Percentiles rank a stretch among this genome's conserved stretches.
Conservation (phyloP, 64 coral and sea anemone genomes). For the Cladopsammia gracilis region DNA sequence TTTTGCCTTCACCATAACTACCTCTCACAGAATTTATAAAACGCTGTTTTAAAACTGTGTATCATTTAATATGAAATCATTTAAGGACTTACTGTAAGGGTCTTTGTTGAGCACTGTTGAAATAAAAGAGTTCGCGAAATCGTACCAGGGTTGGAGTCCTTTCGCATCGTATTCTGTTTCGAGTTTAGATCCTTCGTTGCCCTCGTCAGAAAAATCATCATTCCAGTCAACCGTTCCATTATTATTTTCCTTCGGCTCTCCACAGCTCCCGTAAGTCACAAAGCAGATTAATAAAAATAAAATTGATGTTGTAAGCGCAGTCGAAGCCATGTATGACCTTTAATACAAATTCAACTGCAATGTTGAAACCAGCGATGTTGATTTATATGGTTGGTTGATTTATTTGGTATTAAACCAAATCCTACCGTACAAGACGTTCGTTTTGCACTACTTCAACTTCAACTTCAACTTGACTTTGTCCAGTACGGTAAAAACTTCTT, state of each 20-base stretch:
- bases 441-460: neutral
- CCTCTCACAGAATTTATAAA: no score
- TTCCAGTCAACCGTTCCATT: neutral
- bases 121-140: conserved; percentile 70
- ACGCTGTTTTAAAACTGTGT: no score
- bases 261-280: conserved; percentile 13
- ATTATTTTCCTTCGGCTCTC: neutral
- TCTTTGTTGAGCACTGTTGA: conserved; percentile 87
- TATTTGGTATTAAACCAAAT: no score
- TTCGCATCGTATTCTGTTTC: conserved; percentile 68
- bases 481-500: neutral
- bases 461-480: neutral
- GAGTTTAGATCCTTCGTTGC: conserved; percentile 6
- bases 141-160: conserved; percentile 85
- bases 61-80: no score
- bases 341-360: neutral
- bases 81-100: conserved; percentile 71
- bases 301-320: neutral
- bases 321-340: neutral
- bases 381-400: neutral
- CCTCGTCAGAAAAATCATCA: neutral
- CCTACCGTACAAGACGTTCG: neutral
- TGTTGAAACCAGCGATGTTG: neutral
- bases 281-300: conserved; percentile 1
- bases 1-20: no score